phyloP scores from a whole-genome alignment of 2,113 vertebrate genomes.

The Labeo catla region DNA sequence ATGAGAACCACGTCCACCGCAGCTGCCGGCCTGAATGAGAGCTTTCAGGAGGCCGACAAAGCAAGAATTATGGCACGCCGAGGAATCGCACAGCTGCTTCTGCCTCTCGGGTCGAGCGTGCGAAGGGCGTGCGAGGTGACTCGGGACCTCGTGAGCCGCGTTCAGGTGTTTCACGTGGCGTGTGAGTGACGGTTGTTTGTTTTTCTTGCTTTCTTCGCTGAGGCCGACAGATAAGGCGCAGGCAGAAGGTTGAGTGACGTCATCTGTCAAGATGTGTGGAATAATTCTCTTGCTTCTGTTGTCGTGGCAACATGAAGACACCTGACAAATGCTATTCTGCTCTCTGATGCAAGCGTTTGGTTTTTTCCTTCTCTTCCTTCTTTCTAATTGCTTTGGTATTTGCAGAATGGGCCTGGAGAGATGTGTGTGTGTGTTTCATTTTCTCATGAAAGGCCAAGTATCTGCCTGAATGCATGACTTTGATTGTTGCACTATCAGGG shows the following conservation, averaged over 20 bases:
- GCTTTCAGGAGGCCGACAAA: constrained; percentile 57
- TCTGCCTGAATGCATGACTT: constrained; percentile 17
- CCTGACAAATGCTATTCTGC: constrained; percentile 68
- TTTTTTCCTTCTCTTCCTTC: not conserved
- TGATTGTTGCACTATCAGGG: constrained; percentile 17
- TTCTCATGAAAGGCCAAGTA: constrained; percentile 4
- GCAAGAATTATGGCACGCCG: constrained; percentile 54
- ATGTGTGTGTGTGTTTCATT: constrained; percentile 4
- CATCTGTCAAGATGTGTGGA: constrained; percentile 35
- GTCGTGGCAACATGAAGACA: constrained; percentile 60
- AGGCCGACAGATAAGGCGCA: constrained; percentile 2
- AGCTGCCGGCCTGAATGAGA: constrained; percentile 57
- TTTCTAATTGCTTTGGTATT: constrained; percentile 53
- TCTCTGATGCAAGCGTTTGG: constrained; percentile 41
- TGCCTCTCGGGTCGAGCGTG: constrained; percentile 20
- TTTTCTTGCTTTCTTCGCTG: constrained; percentile 15
- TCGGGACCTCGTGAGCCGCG: not conserved
- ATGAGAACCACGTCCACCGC: constrained; percentile 55
- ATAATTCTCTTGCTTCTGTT: constrained; percentile 55
- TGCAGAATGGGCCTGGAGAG: constrained; percentile 27
- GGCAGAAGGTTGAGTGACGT: constrained; percentile 18
- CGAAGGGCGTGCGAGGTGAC: not conserved
- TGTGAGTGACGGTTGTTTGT: constrained; percentile 33
- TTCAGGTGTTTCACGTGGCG: not conserved
- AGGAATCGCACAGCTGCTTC: constrained; percentile 51